These are phyloP conservation scores for Dermatophagoides farinae DNA, from an alignment of 1,140 invertebrate genomes.

Conservation along the genomic window DNA sequence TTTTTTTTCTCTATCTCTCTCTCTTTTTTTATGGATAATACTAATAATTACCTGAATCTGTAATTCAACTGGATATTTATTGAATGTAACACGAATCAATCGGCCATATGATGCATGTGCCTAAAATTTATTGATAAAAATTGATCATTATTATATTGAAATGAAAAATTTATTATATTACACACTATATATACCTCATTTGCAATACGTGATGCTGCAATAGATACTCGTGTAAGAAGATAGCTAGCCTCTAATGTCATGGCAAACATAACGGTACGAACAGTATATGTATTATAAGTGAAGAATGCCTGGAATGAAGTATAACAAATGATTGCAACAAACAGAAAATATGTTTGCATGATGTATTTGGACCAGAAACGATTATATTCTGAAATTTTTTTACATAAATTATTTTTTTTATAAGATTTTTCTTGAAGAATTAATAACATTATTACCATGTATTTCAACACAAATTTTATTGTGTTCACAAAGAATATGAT, in stretches of 20 bases:
- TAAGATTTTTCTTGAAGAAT: too few species aligned
- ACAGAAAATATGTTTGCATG: conserved; percentile 7
- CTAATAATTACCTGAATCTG: conserved; percentile 10
- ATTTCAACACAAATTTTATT: conserved; percentile 12
- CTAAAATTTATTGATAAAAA: neutral
- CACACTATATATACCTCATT: conserved; percentile 8
- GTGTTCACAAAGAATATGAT: conserved; percentile 11
- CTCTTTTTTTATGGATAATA: too few species aligned
- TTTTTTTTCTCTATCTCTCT: too few species aligned
- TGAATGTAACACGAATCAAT: conserved; percentile 7
- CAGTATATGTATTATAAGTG: conserved; percentile 8
- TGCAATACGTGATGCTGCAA: conserved; percentile 3
- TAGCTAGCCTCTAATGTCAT: conserved; percentile 11
- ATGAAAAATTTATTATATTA: neutral
- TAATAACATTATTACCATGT: neutral
- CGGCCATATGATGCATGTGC: conserved; percentile 5
- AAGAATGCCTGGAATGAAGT: conserved; percentile 21
- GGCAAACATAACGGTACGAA: conserved; percentile 2
- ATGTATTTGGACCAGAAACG: conserved; percentile 11
- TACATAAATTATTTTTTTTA: neutral
- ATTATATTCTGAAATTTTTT: conserved; percentile 8
- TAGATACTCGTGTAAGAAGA: conserved; percentile 7
- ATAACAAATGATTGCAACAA: conserved; percentile 5
- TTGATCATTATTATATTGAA: neutral
- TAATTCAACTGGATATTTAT: conserved; percentile 12